Conservation (phyloP, 1,140 invertebrate genomes). For the Pararge aegeria region DNA sequence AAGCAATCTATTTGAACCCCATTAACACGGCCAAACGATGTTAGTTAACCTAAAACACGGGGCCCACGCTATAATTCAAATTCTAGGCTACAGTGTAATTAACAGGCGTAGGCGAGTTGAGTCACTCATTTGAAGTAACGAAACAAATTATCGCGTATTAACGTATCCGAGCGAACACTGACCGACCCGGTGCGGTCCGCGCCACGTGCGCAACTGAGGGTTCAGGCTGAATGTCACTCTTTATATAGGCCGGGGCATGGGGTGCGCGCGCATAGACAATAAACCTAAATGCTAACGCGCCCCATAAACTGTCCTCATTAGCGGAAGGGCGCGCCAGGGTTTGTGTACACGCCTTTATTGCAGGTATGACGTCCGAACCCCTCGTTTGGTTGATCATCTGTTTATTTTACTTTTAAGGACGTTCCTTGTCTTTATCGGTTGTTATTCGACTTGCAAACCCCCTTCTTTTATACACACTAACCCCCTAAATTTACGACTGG, state of each 20-base stretch:
- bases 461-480: background rate
- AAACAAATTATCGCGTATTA: slow-evolving; percentile 53
- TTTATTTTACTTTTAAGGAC: slow-evolving; percentile 74
- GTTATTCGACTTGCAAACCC: slow-evolving; percentile 41
- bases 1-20: slow-evolving; percentile 47
- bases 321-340: slow-evolving; percentile 65
- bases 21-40: slow-evolving; percentile 43
- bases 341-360: slow-evolving; percentile 69
- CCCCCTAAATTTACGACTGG: background rate
- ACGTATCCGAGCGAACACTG: slow-evolving; percentile 29
- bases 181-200: slow-evolving; percentile 25
- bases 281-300: slow-evolving; percentile 64
- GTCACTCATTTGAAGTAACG: slow-evolving; percentile 54
- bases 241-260: slow-evolving; percentile 56
- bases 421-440: slow-evolving; percentile 64
- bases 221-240: slow-evolving; percentile 41
- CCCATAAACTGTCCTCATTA: slow-evolving; percentile 75
- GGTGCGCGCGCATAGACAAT: slow-evolving; percentile 72
- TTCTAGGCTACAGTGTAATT: slow-evolving; percentile 67
- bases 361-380: slow-evolving; percentile 46
- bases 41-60: slow-evolving; percentile 44
- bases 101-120: slow-evolving; percentile 64
- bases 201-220: slow-evolving; percentile 59
- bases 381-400: slow-evolving; percentile 67
- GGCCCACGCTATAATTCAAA: slow-evolving; percentile 57